Evolutionary conservation across 1,140 invertebrate genomes (phyloP), one percentile per base, ranked within the genome.

Genomic region (Halesus radiatus): DNA sequence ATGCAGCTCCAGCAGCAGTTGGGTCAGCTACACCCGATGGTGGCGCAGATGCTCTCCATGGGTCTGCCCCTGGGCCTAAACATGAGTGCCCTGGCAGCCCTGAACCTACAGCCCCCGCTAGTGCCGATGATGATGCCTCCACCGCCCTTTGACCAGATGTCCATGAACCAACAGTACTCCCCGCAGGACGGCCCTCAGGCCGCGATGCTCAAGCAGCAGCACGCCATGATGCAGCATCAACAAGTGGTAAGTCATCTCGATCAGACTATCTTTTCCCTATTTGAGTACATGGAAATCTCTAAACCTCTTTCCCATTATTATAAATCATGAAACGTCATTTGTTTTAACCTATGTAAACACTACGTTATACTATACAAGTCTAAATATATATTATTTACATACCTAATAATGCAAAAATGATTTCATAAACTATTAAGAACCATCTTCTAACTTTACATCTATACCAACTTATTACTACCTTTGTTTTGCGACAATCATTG

Each of bases 61-160:
- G 94, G 94, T n/a, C 91, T 97, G 85, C 94, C 94, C 15, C 88
- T 97, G 81, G 95, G 95, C n/a, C 90, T 97, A 66, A 96, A 95
- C 84, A 91, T 96, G 84, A 94, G 94, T 62, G 95, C 95, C 29
- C 87, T 96, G 81, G 95, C 95, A 0, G 95, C 95, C 0, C 96
- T 96, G 95, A 96, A 96, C 87, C 88, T 97, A 13, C 95, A 96
- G 86, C 95, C 95, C 13, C 95, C 95, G 0, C 86, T 98, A 58
- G 95, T 97, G 79, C 96, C 96, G 1, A 93, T 98, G 89, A 97
- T 98, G 95, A 92, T 97, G 91, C 94, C 96, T 23, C 95, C 95
- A 18, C 94, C 94, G 50, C 92, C 94, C 13, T 95, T 86, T 85
- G 93, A 94, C 84, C 89, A 90, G 80, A 94, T 92, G 90, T 90